Evolutionary conservation across 2,888 invertebrate genomes (phyloP).

Genomic region (Zygaena filipendulae): DNA sequence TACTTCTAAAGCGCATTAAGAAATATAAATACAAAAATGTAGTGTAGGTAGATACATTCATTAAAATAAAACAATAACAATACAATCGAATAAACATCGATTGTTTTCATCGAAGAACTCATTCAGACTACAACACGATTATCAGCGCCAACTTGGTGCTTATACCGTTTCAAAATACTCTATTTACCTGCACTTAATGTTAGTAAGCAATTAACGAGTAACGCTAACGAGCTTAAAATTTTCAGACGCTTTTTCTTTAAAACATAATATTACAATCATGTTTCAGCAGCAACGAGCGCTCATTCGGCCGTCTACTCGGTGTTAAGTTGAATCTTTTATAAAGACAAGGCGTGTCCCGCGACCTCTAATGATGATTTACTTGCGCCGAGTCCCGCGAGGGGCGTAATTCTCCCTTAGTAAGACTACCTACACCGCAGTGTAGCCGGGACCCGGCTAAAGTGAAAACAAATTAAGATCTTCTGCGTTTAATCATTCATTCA

Average conservation of each 20-base stretch:
- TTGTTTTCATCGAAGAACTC: too few relatives aligned
- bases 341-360: conserved; percentile 48
- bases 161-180: too few relatives aligned
- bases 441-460: conserved; percentile 50
- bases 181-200: too few relatives aligned
- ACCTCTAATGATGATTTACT: conserved; percentile 61
- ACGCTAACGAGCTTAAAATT: conserved; percentile 5
- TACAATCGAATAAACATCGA: too few relatives aligned
- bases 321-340: conserved; percentile 62
- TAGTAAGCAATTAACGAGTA: conserved; percentile 14
- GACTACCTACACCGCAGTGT: conserved; percentile 40
- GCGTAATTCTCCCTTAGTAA: conserved; percentile 59
- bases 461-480: conserved; percentile 61
- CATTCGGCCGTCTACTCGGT: conserved; percentile 48
- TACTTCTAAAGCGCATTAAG: too few relatives aligned
- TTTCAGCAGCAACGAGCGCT: too few relatives aligned
- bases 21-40: too few relatives aligned
- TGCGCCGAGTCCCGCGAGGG: conserved; percentile 46
- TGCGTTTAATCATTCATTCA: conserved; percentile 60
- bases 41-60: too few relatives aligned
- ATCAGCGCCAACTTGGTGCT: too few relatives aligned
- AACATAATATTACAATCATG: too few relatives aligned
- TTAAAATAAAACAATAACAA: too few relatives aligned
- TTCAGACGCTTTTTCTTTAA: conserved; percentile 26
- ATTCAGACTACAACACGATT: too few relatives aligned